Conservation (phyloP, 2,888 invertebrate species). For the Ormyrus thymus region DNA sequence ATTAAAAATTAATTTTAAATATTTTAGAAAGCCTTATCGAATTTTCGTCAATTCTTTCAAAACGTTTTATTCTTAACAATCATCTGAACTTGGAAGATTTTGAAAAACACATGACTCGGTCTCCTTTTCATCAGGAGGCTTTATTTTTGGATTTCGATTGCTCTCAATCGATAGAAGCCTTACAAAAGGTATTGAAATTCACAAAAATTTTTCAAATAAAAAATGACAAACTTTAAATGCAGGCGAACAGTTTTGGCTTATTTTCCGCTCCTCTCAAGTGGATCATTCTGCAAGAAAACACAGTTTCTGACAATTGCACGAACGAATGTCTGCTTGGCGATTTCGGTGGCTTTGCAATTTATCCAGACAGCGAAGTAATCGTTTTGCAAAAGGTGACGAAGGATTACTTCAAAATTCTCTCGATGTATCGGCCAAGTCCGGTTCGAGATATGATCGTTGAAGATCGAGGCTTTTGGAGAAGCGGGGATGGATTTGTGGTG, state of each 20-base stretch:
- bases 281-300: conserved; percentile 63
- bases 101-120: conserved; percentile 21
- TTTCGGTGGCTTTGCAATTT: conserved; percentile 60
- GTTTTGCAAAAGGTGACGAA: conserved; percentile 56
- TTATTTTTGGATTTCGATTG: conserved; percentile 66
- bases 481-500: conserved; percentile 56
- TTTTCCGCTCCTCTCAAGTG: conserved; percentile 66
- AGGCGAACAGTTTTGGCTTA: conserved; percentile 64
- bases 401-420: conserved; percentile 59
- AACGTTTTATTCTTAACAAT: conserved; percentile 55
- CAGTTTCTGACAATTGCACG: background rate
- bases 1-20: background rate
- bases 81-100: conserved; percentile 56
- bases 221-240: background rate
- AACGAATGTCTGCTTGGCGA: background rate
- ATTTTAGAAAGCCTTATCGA: conserved; percentile 58
- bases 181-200: conserved; percentile 59
- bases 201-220: background rate
- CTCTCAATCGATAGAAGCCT: conserved; percentile 58
- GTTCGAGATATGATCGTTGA: conserved; percentile 60
- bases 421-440: conserved; percentile 65
- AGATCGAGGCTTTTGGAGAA: conserved; percentile 66
- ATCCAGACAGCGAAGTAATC: conserved; percentile 67
- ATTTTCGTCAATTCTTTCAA: conserved; percentile 63
- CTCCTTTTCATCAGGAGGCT: conserved; percentile 57